Evolutionary conservation across 2,888 invertebrate genomes (phyloP), one percentile per base, ranked within the genome.

Genomic region (Sesia bembeciformis): DNA sequence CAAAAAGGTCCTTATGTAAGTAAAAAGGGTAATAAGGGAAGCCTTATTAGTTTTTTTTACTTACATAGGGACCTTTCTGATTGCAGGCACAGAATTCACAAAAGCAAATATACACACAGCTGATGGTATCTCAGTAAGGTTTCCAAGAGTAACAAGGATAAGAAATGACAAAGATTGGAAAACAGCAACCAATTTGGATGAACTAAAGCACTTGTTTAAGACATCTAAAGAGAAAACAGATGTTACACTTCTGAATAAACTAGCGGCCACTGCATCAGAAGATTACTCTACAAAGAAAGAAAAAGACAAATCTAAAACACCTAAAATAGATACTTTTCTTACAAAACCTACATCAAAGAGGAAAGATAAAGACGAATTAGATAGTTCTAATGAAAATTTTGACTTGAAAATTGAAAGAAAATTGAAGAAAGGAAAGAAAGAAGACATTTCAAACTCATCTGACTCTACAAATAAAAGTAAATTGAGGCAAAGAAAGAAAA

Each of bases 111-210:
- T 94, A 4, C 98, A 98, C 74, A 98, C 98, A 2, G 98, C 98
- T 0, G 93, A 95, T 66, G 97, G 98, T 3, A 97, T 98, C 67
- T 98, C 98, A 3, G 96, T 98, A 51, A 90, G 98, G 54, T 98
- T 98, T 86, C 98, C 98, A 0, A 91, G 98, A 62, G 96, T 98
- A 0, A 94, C 95, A 0, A 91, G 91, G 63, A 93, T 97, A 59
- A 91, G 98, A 54, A 85, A 92, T 54, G 98, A 98, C 76, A 98
- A 98, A 81, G 87, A 92, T 57, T 96, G 96, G 93, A 81, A 94
- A 63, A 92, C 94, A 0, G 97, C 98, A 0, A 98, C 97, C 0
- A 93, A 92, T 68, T 84, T 98, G 53, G 84, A 91, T 39, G 95
- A 96, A 78, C 81, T 97, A 0, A 91, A 92, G 70, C 84, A 90